Evolutionary conservation across 1,140 invertebrate genomes (phyloP).

Genomic region (Ceratoteleas bidentatus): DNA sequence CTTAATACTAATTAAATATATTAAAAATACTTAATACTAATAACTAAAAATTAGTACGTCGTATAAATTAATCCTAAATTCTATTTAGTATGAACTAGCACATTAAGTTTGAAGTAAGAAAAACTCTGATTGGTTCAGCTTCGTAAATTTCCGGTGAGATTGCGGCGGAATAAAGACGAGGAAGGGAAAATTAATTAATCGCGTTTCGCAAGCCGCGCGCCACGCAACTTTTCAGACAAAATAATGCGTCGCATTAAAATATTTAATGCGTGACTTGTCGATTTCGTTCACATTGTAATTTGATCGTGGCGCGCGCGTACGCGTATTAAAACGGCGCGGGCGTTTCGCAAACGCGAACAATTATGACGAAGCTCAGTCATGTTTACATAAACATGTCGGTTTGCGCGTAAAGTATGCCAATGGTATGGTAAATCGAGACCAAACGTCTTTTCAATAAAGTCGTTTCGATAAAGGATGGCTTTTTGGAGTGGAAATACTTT

Average conservation of each 20-base stretch:
- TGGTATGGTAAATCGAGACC: not conserved
- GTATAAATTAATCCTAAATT: no score
- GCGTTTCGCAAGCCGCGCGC: no score
- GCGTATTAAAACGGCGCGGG: slow-evolving; percentile 19
- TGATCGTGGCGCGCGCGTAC: slow-evolving; percentile 24
- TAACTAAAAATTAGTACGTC: no score
- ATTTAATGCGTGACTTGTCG: slow-evolving; percentile 36
- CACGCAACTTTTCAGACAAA: not conserved
- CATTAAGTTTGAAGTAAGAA: no score
- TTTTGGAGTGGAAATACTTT: not conserved
- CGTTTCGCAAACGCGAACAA: slow-evolving; percentile 41
- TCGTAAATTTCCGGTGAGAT: no score
- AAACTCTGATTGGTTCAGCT: no score
- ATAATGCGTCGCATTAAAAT: slow-evolving; percentile 14
- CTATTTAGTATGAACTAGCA: no score
- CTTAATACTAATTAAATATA: no score
- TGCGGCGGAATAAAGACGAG: no score
- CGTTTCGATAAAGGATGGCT: not conserved
- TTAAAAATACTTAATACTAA: no score
- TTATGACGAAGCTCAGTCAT: slow-evolving; percentile 43
- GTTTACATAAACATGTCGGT: slow-evolving; percentile 41
- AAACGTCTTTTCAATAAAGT: not conserved
- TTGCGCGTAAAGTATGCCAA: not conserved
- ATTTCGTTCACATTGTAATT: slow-evolving; percentile 42
- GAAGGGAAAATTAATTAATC: no score